phyloP scores from a whole-genome alignment of 2,888 invertebrate species.

The Orthosia gothica region DNA sequence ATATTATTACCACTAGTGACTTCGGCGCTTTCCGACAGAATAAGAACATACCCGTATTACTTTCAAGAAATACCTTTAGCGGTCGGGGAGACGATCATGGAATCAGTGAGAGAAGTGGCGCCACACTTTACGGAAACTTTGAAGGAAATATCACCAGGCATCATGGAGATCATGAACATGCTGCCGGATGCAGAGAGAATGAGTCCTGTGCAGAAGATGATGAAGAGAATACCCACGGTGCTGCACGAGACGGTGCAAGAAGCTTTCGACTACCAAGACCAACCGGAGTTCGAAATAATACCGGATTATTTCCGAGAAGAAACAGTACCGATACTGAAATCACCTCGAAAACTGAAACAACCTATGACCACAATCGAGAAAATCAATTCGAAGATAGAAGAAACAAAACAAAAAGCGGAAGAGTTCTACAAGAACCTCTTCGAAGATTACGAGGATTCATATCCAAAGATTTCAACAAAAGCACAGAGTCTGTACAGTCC shows the following conservation, averaged over 20 bases:
- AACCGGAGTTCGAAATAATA: conserved; percentile 74
- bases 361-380: conserved; percentile 76
- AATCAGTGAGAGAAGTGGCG: conserved; percentile 86
- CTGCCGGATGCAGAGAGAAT: conserved; percentile 81
- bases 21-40: conserved; percentile 86
- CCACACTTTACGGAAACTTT: conserved; percentile 88
- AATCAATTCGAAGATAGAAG: conserved; percentile 81
- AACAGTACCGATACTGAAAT: conserved; percentile 62
- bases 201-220: conserved; percentile 82
- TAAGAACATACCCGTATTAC: conserved; percentile 88
- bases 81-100: conserved; percentile 87
- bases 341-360: conserved; percentile 69
- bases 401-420: conserved; percentile 85
- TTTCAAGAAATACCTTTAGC: conserved; percentile 89
- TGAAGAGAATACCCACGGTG: conserved; percentile 84
- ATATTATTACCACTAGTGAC: conserved; percentile 86
- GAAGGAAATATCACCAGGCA: conserved; percentile 88
- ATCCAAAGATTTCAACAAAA: conserved; percentile 75
- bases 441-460: conserved; percentile 83
- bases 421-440: conserved; percentile 83
- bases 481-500: conserved; percentile 78
- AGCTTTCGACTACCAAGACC: conserved; percentile 79
- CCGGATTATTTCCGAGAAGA: conserved; percentile 71
- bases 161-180: conserved; percentile 87
- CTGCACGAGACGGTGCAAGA: conserved; percentile 87